Evolutionary conservation across 1,140 invertebrate genomes (phyloP), one percentile per base, ranked within the genome.

Genomic region (Drosophila varians): DNA sequence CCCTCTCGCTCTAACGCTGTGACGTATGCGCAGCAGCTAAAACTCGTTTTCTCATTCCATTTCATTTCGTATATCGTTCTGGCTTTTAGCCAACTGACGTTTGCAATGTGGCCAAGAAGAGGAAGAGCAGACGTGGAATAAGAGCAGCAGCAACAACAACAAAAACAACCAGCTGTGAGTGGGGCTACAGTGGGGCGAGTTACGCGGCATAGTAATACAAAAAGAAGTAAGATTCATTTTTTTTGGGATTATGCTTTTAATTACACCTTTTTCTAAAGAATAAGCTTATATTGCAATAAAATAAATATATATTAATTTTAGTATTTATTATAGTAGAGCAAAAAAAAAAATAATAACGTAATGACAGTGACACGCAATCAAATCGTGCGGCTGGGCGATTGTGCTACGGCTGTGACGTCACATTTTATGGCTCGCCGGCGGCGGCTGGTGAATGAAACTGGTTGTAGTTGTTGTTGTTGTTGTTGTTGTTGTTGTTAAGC

Each of bases 11-110:
- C 26, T 61, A 6, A 36, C 21, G 11, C 31, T 73, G 76, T 84
- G 79, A 86, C 79, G 79, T 84, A 84, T 84, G 80, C 79, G 80
- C 79, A 82, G 58, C 78, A 51, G 48, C n/a, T n/a, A 68, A 60
- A 82, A 80, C 77, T 74, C 28, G 78, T 83, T 83, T 83, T 76
- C 77, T 82, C 34, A 78, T 83, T 83, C 83, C 58, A 42, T 68
- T 47, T 55, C 45, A 31, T 36, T 53, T 26, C 47, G 26, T 53
- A 31, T 56, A 31, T 56, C 23, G 52, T 55, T 54, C 38, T 65
- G 77, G 79, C 79, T 77, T 49, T 71, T 62, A 74, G 78, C 78
- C 78, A 62, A 65, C 54, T 26, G 47, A 72, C 56, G 38, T 72
- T 75, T 66, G 74, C 71, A 64, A 74, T 70, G 69, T 6, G 5